Evolutionary conservation across 2,113 vertebrate species (phyloP).

Genomic region (Empidonax alnorum): DNA sequence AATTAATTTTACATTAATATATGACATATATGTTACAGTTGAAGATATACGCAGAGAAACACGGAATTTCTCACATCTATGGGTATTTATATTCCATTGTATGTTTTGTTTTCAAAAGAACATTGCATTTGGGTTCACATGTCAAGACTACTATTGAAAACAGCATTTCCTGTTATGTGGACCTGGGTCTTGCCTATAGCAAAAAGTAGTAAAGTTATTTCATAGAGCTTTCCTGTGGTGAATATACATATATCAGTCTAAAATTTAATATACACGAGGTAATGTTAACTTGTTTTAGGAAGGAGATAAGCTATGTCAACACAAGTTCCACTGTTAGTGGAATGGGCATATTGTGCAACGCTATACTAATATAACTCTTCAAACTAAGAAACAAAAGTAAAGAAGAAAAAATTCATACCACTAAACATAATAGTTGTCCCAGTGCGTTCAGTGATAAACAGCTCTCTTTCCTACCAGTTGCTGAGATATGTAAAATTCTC

Average conservation of each 20-base stretch:
- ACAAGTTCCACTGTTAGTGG: neutral
- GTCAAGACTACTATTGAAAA: neutral
- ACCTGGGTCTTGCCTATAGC: neutral
- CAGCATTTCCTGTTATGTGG: neutral
- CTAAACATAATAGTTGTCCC: neutral
- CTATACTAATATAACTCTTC: neutral
- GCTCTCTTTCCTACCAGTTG: neutral
- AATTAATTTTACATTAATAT: neutral
- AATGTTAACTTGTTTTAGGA: neutral
- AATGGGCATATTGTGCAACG: neutral
- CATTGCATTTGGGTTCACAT: neutral
- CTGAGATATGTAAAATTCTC: neutral
- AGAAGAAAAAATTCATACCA: neutral
- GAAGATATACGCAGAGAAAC: neutral
- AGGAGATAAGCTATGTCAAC: neutral
- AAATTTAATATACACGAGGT: neutral
- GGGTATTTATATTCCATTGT: neutral
- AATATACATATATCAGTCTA: neutral
- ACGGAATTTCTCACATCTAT: neutral
- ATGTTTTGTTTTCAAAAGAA: neutral
- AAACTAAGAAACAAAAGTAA: neutral
- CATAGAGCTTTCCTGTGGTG: neutral
- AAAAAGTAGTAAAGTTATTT: neutral
- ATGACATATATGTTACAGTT: neutral
- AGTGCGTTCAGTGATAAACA: neutral